These are phyloP conservation scores for Athrips mouffetella DNA, from an alignment of 2,888 invertebrate species.

Conservation along the genomic window DNA sequence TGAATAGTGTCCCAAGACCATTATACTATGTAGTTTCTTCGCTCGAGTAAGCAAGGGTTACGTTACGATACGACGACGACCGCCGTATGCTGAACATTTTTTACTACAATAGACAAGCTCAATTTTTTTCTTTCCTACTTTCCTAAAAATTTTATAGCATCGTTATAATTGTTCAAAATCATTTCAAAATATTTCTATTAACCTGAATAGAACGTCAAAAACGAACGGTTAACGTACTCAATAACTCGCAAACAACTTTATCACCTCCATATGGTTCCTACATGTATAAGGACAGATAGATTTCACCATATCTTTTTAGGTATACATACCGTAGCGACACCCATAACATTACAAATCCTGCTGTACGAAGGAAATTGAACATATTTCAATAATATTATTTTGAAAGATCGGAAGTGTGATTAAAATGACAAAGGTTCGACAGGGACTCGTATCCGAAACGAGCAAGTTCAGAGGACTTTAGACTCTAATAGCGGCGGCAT, in stretches of 20 bases:
- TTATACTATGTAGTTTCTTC: slow-evolving; percentile 9
- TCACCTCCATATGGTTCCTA: no score
- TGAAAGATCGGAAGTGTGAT: slow-evolving; percentile 75
- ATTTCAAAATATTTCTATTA: no score
- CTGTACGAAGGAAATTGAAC: slow-evolving; percentile 71
- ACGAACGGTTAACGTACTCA: no score
- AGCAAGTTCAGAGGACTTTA: slow-evolving; percentile 43
- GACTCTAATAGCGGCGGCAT: slow-evolving; percentile 44
- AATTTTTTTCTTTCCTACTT: background rate
- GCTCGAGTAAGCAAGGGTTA: slow-evolving; percentile 6
- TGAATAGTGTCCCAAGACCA: slow-evolving; percentile 12
- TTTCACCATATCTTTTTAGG: no score
- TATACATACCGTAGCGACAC: no score
- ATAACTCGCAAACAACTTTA: no score
- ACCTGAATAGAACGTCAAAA: no score
- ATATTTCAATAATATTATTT: slow-evolving; percentile 77
- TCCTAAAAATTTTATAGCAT: background rate
- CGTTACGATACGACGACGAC: background rate
- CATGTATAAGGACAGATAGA: no score
- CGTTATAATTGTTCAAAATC: no score
- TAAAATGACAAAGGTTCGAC: slow-evolving; percentile 78
- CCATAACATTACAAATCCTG: slow-evolving; percentile 57
- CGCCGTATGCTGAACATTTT: slow-evolving; percentile 2
- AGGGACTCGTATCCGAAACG: slow-evolving; percentile 49
- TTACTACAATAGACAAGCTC: background rate